Evolutionary conservation across 2,888 invertebrate species (phyloP).

Genomic region (Stenodema calcarata): DNA sequence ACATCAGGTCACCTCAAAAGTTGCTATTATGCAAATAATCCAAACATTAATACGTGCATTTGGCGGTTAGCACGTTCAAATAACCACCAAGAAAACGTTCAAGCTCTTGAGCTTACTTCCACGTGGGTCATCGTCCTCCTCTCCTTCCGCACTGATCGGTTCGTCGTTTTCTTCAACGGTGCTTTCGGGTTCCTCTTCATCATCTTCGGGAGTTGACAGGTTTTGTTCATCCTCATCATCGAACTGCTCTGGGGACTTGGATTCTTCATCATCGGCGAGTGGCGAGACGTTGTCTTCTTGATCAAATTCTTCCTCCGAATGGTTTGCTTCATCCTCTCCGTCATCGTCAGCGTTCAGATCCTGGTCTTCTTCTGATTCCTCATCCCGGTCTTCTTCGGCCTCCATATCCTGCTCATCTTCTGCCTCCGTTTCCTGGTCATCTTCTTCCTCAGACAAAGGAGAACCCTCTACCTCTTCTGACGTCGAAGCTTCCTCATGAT

Average conservation of each 20-base stretch:
- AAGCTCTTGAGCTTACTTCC: conserved; percentile 16
- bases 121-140: conserved; percentile 57
- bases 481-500: conserved; percentile 59
- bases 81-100: too few relatives aligned
- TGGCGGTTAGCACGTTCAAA: too few relatives aligned
- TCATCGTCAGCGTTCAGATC: conserved; percentile 58
- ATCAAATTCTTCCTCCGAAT: conserved; percentile 60
- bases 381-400: conserved; percentile 59
- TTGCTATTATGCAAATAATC: too few relatives aligned
- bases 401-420: conserved; percentile 60
- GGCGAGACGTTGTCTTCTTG: conserved; percentile 58
- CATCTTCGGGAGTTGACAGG: neutral
- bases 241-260: conserved; percentile 25
- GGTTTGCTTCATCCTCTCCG: conserved; percentile 59
- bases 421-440: conserved; percentile 48
- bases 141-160: conserved; percentile 50
- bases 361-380: conserved; percentile 60
- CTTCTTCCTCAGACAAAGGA: conserved; percentile 27
- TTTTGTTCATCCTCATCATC: conserved; percentile 29
- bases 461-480: conserved; percentile 31
- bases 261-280: conserved; percentile 57
- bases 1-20: too few relatives aligned
- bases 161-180: conserved; percentile 27
- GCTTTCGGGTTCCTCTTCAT: neutral
- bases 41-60: too few relatives aligned